A percentile compares a stretch with the other conserved stretches of the same genome.
Evolutionary conservation across 2,113 vertebrate genomes (phyloP).

Genomic region (Pica pica): DNA sequence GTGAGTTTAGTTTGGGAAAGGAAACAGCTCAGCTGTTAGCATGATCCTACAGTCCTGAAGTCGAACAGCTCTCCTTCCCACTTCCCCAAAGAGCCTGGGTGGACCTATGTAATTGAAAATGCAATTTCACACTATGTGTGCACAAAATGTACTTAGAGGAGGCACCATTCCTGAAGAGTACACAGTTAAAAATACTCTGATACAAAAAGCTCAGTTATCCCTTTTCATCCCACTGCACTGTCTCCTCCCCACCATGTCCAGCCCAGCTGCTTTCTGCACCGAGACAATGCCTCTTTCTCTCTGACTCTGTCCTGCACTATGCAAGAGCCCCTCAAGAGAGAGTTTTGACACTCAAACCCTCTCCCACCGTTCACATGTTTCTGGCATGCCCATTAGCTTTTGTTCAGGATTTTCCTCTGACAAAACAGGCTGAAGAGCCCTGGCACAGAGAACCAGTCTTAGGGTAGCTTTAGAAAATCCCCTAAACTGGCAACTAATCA

Average conservation of each 20-base stretch:
- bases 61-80: background rate
- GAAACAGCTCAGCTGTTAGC: background rate
- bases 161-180: background rate
- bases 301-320: background rate
- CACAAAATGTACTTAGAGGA: background rate
- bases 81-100: background rate
- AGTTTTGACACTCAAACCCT: background rate
- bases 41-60: background rate
- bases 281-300: background rate
- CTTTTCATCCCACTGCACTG: background rate
- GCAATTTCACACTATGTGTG: background rate
- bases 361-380: background rate
- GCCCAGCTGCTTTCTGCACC: background rate
- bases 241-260: rapidly evolving
- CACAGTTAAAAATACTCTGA: background rate
- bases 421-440: background rate
- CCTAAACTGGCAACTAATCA: background rate
- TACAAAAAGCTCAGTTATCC: background rate
- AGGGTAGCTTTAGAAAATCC: background rate
- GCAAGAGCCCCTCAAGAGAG: background rate
- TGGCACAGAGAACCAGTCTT: background rate
- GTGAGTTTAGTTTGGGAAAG: background rate
- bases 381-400: background rate
- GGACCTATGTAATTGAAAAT: background rate
- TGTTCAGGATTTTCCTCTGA: background rate